Evolutionary conservation across 2,113 vertebrate species (phyloP), one percentile per base, ranked within the genome.

Genomic region (Paracanthobrama guichenoti): DNA sequence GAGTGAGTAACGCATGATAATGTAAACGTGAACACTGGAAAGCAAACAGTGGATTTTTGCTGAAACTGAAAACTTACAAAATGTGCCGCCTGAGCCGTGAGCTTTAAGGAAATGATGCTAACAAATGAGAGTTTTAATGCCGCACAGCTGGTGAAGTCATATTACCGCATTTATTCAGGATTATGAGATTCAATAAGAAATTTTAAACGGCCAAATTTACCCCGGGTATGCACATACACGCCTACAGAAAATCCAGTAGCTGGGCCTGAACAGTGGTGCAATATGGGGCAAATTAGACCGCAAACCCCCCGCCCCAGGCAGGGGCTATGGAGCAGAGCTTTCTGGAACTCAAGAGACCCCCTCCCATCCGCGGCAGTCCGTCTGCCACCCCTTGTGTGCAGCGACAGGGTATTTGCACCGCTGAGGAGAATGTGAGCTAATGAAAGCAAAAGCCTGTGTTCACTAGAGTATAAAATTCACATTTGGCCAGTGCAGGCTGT

Each of bases 401-500:
- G 87, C 91, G 93, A 93, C 92, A 93, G 90, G 92, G 91, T 93
- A 93, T 91, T 90, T 87, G 93, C 94, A 92, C 95, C 88, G 92
- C 92, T 94, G 93, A 91, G 88, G 90, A 93, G 92, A 94, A 94
- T 95, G 93, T 92, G 94, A 95, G 92, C 95, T 95, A 95, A 96
- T 96, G 95, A 95, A 95, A 94, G 92, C 93, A 92, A 94, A 95
- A 92, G 93, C 92, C 94, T 92, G 92, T 89, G 93, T 92, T 96
- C 92, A 93, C 87, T 90, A 91, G 93, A 95, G 94, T 92, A 95
- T 95, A 96, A 95, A 95, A 94, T 95, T 94, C 92, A 92, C 94
- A 94, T 95, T 95, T 89, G 93, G 94, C 91, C 87, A 84, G 83
- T 92, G 90, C 89, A 87, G 93, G 92, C 92, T 92, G 89, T 81